Evolutionary conservation across 2,888 invertebrate genomes (phyloP), one percentile per base, ranked within the genome.

Genomic region (Dusona sp.): DNA sequence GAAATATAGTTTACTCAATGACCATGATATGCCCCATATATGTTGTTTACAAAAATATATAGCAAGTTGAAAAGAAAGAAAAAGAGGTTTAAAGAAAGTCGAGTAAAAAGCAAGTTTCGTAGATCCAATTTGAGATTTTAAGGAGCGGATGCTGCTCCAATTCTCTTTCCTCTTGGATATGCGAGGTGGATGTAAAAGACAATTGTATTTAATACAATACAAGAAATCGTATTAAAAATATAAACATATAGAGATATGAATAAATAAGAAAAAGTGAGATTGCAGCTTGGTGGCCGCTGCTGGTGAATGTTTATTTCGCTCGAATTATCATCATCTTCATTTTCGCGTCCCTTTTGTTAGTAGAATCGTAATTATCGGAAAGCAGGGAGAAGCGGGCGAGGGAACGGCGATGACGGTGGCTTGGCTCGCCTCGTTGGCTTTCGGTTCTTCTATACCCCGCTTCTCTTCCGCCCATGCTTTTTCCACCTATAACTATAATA

Each of bases 351-450:
- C 85, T 80, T 83, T 86, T 86, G 86, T 86, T 83, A 79, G 83
- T 57, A 67, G 86, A 57, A 83, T 86, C 86, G 86, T 86, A 86
- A 86, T 86, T 86, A 86, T 86, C 86, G 86, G 83, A 51, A 83
- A 79, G 79, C 79, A 57, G 73, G 33, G 33, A 74, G 33, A n/a
- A 74, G 29, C 38, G 38, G 11, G 57, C 29, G 57, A n/a, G 51
- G 68, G 33, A 82, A 78, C 73, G 72, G 82, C 74, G 85, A 64
- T 68, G 83, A 83, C 77, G 86, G 57, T 54, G 75, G 85, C 72
- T 83, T 75, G 85, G 85, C 83, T 86, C 79, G 83, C 65, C 79
- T 86, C 83, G 83, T 75, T 79, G 79, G 75, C 68, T 86, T 86
- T 86, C 67, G 67, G 75, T 61, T 54, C 65, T 72, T 48, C n/a